Evolutionary conservation across 1,140 invertebrate species (phyloP), one percentile per base, ranked within the genome.

Genomic region (Microplitis demolitor): DNA sequence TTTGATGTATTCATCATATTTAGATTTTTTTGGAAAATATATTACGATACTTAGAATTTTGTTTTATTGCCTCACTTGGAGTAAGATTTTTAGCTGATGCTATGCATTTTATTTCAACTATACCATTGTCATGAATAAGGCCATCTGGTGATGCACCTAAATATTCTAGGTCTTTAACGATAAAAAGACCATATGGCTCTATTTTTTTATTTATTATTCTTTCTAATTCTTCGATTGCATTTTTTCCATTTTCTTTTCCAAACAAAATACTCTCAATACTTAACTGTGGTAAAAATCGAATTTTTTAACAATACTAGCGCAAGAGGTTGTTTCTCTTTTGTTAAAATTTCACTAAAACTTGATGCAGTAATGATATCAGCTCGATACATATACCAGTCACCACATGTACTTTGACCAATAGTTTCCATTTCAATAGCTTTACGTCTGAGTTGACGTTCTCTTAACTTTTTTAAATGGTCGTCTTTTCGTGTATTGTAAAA

Each of bases 61-160:
- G 3, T 37, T 37, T 37, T 37, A 37, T 37, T 6, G 72, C 78
- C 58, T 80, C 74, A 31, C 60, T 13, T 13, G 72, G 73, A 56
- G 69, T 72, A 3, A 72, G 13, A 45, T 80, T 31, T 75, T 66
- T 53, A 24, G 77, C 80, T 16, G 33, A 66, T 6, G 64, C 73
- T 3, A 82, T 80, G 70, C 82, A 86, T 76, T 85, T 87, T 0
- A 85, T 75, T 77, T 85, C 83, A 0, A 85, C 53, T 13, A 82
- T 58, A 3, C 79, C 78, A 72, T 84, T 78, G 34, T 80, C 62
- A 11, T 76, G 79, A 34, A 85, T 74, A 2, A 87, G 58, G n/a
- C 86, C 85, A 81, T 88, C 85, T 24, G 86, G 86, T 2, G 79
- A 78, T 9, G 82, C 84, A 50, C 73, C 86, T 33, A 88, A 72